Conservation (phyloP, 2,888 invertebrate genomes). For the Cheilosia urbana region DNA sequence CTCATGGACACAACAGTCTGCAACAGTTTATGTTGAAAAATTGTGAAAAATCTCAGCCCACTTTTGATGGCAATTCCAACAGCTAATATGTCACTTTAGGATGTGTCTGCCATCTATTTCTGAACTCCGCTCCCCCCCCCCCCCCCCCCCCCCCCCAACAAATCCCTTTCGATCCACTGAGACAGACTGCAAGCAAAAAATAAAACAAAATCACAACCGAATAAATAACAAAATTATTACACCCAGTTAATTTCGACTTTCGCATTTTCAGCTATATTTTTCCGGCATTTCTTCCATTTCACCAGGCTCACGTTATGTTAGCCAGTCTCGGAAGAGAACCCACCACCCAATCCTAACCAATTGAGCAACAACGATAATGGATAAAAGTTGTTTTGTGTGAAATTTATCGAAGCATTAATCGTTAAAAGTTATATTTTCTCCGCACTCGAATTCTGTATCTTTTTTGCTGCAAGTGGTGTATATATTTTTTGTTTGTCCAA, state of each 20-base stretch:
- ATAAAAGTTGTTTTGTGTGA: slow-evolving; percentile 71
- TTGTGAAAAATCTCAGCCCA: too few species aligned
- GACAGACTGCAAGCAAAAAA: background rate
- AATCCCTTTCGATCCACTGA: background rate
- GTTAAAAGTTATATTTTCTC: slow-evolving; percentile 61
- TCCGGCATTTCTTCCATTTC: background rate
- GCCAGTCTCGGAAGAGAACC: background rate
- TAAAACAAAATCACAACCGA: background rate
- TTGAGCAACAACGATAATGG: slow-evolving; percentile 68
- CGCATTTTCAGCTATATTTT: slow-evolving; percentile 39
- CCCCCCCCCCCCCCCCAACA: background rate
- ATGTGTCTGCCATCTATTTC: too few species aligned
- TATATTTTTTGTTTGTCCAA: background rate
- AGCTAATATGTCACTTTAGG: too few species aligned
- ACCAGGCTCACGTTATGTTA: background rate
- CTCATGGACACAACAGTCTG: too few species aligned
- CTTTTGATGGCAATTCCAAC: too few species aligned
- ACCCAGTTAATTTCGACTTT: slow-evolving; percentile 46
- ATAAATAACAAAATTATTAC: slow-evolving; percentile 35
- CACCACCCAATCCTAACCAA: slow-evolving; percentile 30
- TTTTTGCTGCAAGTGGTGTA: slow-evolving; percentile 3
- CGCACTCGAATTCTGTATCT: slow-evolving; percentile 32
- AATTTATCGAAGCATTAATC: slow-evolving; percentile 73
- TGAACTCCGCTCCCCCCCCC: too few species aligned
- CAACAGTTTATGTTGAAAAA: too few species aligned